Conservation (phyloP, 2,797 vertebrate genomes). For the Falco naumanni region DNA sequence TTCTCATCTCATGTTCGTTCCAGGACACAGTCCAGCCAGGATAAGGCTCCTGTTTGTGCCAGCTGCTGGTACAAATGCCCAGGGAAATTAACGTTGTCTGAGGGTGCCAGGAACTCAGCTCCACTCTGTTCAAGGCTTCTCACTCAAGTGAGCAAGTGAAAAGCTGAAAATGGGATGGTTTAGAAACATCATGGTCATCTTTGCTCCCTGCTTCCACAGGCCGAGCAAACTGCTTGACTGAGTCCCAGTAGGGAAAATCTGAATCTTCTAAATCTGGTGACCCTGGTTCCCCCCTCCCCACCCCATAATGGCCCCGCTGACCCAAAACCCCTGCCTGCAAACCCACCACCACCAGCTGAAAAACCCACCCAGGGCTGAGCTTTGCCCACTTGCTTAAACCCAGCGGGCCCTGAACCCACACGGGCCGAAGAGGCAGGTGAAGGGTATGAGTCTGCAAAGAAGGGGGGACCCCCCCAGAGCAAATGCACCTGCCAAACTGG, state of each 20-base stretch:
- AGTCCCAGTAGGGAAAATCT: neutral
- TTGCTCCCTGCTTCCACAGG: neutral
- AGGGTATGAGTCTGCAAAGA: neutral
- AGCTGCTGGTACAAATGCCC: neutral
- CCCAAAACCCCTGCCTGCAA: neutral
- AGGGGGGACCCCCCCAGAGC: neutral
- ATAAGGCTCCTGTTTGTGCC: neutral
- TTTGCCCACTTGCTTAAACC: neutral
- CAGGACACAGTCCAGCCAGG: neutral
- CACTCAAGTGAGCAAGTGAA: neutral
- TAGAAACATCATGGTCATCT: neutral
- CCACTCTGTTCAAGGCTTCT: neutral
- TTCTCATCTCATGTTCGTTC: neutral
- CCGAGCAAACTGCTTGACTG: neutral
- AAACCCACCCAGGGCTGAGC: neutral
- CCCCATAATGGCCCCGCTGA: neutral
- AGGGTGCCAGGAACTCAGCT: neutral
- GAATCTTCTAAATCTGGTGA: neutral
- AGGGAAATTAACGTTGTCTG: neutral
- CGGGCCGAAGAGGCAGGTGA: neutral
- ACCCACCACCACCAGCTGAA: neutral
- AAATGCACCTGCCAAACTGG: neutral
- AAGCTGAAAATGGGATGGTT: neutral
- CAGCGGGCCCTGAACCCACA: fast-evolving
- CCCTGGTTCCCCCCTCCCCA: neutral